Conservation (phyloP, 2,797 vertebrate species). For the Falco cherrug region DNA sequence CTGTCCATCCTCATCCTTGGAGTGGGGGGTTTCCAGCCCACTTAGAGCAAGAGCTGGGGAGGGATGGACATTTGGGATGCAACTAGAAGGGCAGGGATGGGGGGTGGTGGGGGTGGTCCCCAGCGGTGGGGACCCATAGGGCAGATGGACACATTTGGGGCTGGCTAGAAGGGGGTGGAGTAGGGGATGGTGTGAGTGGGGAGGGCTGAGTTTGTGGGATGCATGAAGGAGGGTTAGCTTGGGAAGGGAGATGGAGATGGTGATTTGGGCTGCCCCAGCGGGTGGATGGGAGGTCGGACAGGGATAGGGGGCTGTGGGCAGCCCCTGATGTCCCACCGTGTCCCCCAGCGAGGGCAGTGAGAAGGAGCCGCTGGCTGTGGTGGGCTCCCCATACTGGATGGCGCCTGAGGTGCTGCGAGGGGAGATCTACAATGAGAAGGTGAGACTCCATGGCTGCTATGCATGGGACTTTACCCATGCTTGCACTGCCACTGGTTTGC, state of each 20-base stretch:
- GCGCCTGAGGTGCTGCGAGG: slow-evolving; percentile 93
- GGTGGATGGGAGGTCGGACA: neutral
- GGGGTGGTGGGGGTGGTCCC: rapidly evolving
- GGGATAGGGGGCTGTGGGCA: neutral
- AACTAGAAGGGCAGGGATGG: neutral
- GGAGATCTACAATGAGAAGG: slow-evolving; percentile 95
- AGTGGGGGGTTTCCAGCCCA: neutral
- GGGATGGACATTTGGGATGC: neutral
- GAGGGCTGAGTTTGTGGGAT: neutral
- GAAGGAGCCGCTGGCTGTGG: slow-evolving; percentile 87
- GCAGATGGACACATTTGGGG: rapidly evolving
- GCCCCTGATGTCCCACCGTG: neutral
- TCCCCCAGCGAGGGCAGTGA: slow-evolving; percentile 80
- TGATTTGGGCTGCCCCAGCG: neutral
- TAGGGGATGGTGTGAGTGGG: rapidly evolving
- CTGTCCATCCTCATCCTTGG: neutral
- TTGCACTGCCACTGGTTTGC: rapidly evolving
- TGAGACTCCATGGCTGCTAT: slow-evolving; percentile 1
- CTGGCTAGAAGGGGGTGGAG: neutral
- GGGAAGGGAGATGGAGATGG: neutral
- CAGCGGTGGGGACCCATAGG: rapidly evolving
- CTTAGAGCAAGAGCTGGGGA: neutral
- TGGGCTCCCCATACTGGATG: slow-evolving; percentile 98
- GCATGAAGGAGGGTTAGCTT: neutral
- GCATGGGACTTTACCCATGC: rapidly evolving